Percentiles rank a stretch among this genome's conserved stretches.
phyloP scores from a whole-genome alignment of 1,140 invertebrate species.

The Calephelis nemesis region DNA sequence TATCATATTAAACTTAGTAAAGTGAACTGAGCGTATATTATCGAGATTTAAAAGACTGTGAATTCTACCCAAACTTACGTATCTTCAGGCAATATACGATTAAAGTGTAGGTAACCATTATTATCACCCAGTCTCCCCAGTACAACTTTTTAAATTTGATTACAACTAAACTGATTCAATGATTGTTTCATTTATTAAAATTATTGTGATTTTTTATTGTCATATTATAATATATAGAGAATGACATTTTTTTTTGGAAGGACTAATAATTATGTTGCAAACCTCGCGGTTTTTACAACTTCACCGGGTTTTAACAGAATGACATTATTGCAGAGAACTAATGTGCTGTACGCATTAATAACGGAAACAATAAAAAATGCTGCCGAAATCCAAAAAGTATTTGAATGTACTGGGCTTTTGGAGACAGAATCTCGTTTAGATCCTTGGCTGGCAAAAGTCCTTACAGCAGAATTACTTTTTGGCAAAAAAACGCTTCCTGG shows the following conservation, averaged over 20 bases:
- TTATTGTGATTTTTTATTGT: not conserved
- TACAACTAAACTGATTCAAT: not conserved
- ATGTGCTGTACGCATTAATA: conserved; percentile 86
- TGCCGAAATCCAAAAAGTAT: conserved; percentile 82
- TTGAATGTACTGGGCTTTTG: conserved; percentile 82
- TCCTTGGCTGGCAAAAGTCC: conserved; percentile 84
- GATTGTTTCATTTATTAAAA: not conserved
- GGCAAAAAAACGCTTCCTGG: conserved; percentile 85
- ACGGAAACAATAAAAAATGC: conserved; percentile 85
- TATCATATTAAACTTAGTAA: too few relatives aligned
- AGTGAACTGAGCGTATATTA: too few relatives aligned
- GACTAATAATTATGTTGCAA: too few relatives aligned
- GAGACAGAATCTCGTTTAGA: conserved; percentile 85
- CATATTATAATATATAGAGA: not conserved
- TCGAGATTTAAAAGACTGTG: too few relatives aligned
- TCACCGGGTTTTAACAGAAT: not conserved
- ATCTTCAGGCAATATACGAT: too few relatives aligned
- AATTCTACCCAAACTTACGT: too few relatives aligned
- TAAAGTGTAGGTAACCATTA: too few relatives aligned
- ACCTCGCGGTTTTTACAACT: too few relatives aligned
- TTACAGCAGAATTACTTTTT: conserved; percentile 91
- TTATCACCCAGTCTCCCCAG: too few relatives aligned
- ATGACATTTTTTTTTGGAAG: conserved; percentile 31
- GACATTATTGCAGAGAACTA: conserved; percentile 83
- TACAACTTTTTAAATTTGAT: not conserved